Evolutionary conservation across 1,140 invertebrate genomes (phyloP), one percentile per base, ranked within the genome.

Genomic region (Brachionus koreanus): DNA sequence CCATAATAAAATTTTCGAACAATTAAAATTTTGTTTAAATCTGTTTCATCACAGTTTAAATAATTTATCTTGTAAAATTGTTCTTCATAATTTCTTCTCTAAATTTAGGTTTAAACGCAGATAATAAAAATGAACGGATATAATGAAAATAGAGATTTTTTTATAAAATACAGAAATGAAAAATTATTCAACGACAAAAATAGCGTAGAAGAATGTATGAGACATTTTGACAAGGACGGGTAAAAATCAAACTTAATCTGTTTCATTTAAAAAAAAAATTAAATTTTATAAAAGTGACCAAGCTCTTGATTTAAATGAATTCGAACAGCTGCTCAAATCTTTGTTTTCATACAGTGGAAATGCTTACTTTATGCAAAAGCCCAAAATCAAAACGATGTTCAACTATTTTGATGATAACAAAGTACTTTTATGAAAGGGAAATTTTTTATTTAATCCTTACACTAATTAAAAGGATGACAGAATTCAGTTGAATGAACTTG

Each of bases 361-460:
- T 37, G n/a, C 76, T 23, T 79, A 79, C 46, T 79, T 79, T 42
- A 79, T 79, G 37, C 76, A 79, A 61, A 79, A 61, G 13, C 49
- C 76, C 5, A 79, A 49, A 61, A 79, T 79, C 12, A 79, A 79
- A 61, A 79, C 49, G 16, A 61, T 79, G 52, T 79, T 79, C 23
- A 79, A 65, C 12, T 79, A 39, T 43, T 79, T 79, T 61, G 76
- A 79, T 29, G 5, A 49, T 25, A 79, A 79, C 19, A 57, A 65
- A 39, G 74, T 77, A 75, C 25, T 43, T 74, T 12, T 0, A 16
- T 0, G 13, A 37, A 12, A 49, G 33, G 16, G 23, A 33, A 19
- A 1, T 16, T 76, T 46, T 13, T 9, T n/a, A 13, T 9, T 2
- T 35, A 12, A 77, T 23, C 37, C 16, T 7, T 35, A n/a, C n/a